Conservation (phyloP, 2,797 vertebrate genomes). For the Poecilia gillii region DNA sequence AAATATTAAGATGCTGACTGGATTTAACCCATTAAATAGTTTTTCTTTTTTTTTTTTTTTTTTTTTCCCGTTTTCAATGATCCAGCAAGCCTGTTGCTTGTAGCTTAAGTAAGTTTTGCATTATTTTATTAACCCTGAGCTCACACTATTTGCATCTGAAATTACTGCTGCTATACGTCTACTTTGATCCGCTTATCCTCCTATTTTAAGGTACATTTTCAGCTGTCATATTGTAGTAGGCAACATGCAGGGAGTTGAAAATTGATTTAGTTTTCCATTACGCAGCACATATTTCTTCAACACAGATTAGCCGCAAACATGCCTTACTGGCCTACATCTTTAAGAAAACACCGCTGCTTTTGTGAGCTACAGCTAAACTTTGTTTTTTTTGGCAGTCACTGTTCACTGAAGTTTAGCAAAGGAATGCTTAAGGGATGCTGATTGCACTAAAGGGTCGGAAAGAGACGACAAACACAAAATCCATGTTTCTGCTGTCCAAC, state of each 20-base stretch:
- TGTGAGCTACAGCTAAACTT: constrained; percentile 11
- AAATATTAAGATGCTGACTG: neutral
- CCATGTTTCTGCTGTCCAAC: neutral
- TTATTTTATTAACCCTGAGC: constrained; percentile 5
- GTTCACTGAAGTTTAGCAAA: neutral
- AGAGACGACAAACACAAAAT: neutral
- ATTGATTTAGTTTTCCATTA: constrained; percentile 82
- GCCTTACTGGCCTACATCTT: constrained; percentile 19
- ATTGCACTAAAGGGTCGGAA: neutral
- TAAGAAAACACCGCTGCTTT: constrained; percentile 27
- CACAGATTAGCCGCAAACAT: constrained; percentile 31
- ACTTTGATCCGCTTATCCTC: constrained; percentile 16
- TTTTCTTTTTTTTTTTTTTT: neutral
- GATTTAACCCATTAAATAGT: too few relatives aligned
- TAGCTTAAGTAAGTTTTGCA: neutral
- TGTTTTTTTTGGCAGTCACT: constrained; percentile 5
- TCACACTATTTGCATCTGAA: constrained; percentile 10
- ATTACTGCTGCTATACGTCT: constrained; percentile 10
- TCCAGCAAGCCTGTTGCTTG: neutral
- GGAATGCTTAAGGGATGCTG: neutral
- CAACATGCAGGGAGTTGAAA: constrained; percentile 66
- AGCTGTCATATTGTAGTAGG: constrained; percentile 48
- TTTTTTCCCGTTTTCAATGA: neutral
- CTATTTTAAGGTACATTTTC: constrained; percentile 43
- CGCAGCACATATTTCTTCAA: constrained; percentile 66